Base-by-base conservation (phyloP, 2,888 invertebrate genomes). In the Xanthia icteritia region DNA sequence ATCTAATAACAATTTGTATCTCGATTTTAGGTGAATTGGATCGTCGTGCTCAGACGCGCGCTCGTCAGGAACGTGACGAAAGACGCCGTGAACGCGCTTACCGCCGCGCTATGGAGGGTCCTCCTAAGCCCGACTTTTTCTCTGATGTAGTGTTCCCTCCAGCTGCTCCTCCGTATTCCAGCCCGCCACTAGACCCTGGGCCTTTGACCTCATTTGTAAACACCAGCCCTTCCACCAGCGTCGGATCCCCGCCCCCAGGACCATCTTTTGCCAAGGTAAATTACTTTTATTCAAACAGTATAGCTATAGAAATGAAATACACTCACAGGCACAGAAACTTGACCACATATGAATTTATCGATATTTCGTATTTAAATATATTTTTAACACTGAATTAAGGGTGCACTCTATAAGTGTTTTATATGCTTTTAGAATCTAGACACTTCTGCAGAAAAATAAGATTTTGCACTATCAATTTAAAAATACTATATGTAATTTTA, bases 1-100 rank as follows among this genome's bases (percentile, higher is more conserved):
- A 63, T 8, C 9, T 42, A 71, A 51, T 54, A 42, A 65, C 6
- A 39, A 39, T 20, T 48, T 0, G 0, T 23, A 20, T 27, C 2
- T 56, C 9, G 2, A 45, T 63, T 79, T 66, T 90, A 98, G 98
- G 97, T 80, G 98, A 99, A 93, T 91, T 99, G 72, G 97, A 98
- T 11, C 97, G 97, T 20, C 97, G 99, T 4, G 97, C 97, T 48
- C 97, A 97, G 67, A 94, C 97, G 23, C 97, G 99, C 9, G 97
- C 97, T 65, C 97, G 97, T 13, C 97, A 97, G 42, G 98, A 97
- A 63, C 97, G 98, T 17, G 98, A 98, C 27, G 99, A 99, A 91
- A 97, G 97, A 42, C 97, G 98, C 54, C 97, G 98, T 5, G 99
- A 99, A 91, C 98, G 97, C 83, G 97, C 98, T n/a, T 98, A 98